These are phyloP conservation scores for Heteronetta atricapilla DNA, from an alignment of 2,113 vertebrate genomes.

Conservation along the genomic window DNA sequence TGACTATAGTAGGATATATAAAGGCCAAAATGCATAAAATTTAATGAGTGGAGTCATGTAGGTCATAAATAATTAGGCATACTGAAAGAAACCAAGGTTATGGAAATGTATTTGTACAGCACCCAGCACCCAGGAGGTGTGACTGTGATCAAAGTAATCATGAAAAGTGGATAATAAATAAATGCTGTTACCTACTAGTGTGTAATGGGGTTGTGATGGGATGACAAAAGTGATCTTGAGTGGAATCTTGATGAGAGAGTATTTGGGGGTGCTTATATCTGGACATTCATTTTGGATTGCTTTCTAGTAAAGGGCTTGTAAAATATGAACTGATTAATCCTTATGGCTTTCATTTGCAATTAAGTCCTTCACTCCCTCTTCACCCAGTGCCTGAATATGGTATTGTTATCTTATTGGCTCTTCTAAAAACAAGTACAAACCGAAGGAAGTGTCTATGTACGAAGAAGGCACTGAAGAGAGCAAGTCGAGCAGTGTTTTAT, in stretches of 20 bases:
- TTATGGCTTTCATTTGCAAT: background rate
- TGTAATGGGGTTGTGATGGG: background rate
- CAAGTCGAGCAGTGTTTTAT: background rate
- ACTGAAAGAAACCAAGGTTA: constrained; percentile 26
- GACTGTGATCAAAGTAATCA: background rate
- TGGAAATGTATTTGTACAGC: constrained; percentile 17
- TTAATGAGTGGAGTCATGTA: constrained; percentile 53
- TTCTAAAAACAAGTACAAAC: background rate
- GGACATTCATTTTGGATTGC: background rate
- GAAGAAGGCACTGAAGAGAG: background rate
- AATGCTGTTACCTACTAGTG: background rate
- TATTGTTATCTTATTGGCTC: background rate
- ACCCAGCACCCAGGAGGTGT: background rate
- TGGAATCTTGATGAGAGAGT: background rate
- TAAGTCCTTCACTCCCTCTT: background rate
- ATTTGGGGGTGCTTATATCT: background rate
- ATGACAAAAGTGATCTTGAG: background rate
- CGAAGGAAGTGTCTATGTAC: background rate
- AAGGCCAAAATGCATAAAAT: constrained; percentile 52
- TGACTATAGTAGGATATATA: background rate
- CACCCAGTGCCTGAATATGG: background rate
- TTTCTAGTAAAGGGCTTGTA: background rate
- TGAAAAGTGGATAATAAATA: background rate
- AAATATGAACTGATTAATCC: background rate
- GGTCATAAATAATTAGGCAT: constrained; percentile 46